A percentile compares a stretch with the other conserved stretches of the same genome.
phyloP scores from a whole-genome alignment of 2,113 vertebrate genomes.

The Chlorodrepanis virens region DNA sequence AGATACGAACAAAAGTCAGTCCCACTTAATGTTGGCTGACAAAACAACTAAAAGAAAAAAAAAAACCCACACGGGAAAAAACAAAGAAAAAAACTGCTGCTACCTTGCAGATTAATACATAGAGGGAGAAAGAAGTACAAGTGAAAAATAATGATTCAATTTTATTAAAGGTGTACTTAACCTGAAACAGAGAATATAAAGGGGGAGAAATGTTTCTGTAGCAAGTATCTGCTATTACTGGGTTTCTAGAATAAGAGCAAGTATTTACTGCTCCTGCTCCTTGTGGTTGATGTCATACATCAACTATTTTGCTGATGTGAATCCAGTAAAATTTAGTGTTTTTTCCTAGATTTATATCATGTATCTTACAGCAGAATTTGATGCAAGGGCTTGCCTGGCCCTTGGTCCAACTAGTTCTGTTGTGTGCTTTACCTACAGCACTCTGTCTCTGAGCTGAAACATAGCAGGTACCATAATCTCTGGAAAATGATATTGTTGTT shows the following conservation, averaged over 20 bases:
- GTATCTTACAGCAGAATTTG: not conserved
- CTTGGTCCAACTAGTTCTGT: not conserved
- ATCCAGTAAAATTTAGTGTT: not conserved
- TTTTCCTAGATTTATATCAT: not conserved
- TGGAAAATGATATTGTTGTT: not conserved
- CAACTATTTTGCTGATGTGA: not conserved
- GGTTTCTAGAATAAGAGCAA: not conserved
- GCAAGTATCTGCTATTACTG: not conserved
- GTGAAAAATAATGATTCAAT: not conserved
- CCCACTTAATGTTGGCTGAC: slow-evolving; percentile 60
- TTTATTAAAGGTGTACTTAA: slow-evolving; percentile 32
- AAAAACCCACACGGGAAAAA: not conserved
- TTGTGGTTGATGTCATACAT: not conserved
- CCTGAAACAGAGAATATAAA: slow-evolving; percentile 20
- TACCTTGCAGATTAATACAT: not conserved
- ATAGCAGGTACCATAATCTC: not conserved
- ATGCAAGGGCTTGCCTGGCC: not conserved
- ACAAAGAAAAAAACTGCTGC: accelerated
- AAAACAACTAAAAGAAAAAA: not conserved
- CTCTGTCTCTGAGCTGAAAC: not conserved
- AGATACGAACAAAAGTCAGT: slow-evolving; percentile 68
- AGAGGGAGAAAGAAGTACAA: not conserved
- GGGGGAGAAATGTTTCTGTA: not conserved
- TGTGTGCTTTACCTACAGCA: not conserved
- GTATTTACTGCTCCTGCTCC: not conserved